These are phyloP conservation scores for Ophion ellenae DNA, from an alignment of 2,888 invertebrate genomes.

Conservation along the genomic window DNA sequence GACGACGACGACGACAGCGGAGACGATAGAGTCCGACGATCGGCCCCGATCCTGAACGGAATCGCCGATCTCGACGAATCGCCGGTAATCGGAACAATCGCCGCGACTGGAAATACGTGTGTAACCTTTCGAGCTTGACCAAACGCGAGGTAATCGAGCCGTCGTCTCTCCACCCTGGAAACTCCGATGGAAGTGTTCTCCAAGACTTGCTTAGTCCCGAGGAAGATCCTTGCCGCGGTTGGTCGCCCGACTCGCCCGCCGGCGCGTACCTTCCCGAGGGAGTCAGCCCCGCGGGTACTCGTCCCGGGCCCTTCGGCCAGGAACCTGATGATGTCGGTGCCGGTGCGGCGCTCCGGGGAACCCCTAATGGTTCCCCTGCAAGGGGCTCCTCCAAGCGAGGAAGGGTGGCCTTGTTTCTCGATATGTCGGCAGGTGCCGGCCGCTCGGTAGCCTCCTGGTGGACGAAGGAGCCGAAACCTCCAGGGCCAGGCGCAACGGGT, in stretches of 20 bases:
- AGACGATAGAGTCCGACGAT: conserved; percentile 10
- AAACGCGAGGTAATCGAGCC: background rate
- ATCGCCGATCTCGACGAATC: conserved; percentile 13
- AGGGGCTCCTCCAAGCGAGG: conserved; percentile 46
- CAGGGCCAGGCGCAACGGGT: conserved; percentile 67
- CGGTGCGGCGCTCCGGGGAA: conserved; percentile 72
- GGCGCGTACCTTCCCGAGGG: conserved; percentile 72
- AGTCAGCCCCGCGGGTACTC: conserved; percentile 78
- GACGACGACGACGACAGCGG: conserved; percentile 4
- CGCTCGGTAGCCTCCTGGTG: conserved; percentile 32
- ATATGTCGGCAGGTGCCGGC: conserved; percentile 21
- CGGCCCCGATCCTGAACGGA: conserved; percentile 19
- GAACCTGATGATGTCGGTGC: conserved; percentile 62
- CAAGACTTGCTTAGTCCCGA: background rate
- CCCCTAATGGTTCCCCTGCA: conserved; percentile 79
- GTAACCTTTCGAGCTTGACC: no score
- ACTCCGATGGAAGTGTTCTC: background rate
- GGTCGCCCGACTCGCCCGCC: conserved; percentile 71
- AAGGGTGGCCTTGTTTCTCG: conserved; percentile 23
- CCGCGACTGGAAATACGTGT: no score
- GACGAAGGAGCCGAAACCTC: conserved; percentile 72
- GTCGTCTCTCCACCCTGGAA: background rate
- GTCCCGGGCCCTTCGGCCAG: conserved; percentile 77
- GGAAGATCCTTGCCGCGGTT: conserved; percentile 7
- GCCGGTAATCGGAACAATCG: no score